These are phyloP conservation scores for Ptychobarbus kaznakovi DNA, from an alignment of 2,797 vertebrate genomes.

Conservation along the genomic window DNA sequence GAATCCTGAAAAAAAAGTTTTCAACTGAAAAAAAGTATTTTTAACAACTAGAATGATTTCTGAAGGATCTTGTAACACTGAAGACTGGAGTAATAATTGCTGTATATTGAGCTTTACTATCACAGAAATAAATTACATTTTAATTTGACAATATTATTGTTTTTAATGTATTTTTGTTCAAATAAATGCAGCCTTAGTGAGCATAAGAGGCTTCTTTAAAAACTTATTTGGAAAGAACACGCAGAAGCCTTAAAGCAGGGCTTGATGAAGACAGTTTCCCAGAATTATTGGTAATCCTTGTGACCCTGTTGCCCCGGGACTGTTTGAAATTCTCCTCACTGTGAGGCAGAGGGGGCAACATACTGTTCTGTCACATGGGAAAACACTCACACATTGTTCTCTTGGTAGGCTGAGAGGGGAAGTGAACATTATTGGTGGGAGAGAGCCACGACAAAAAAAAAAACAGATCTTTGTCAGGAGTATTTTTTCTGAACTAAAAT, in stretches of 20 bases:
- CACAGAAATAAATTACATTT: background rate
- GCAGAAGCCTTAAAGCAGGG: constrained; percentile 6
- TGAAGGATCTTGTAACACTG: background rate
- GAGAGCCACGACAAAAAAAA: constrained; percentile 61
- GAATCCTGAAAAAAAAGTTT: no score
- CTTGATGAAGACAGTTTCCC: constrained; percentile 6
- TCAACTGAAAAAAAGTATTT: background rate
- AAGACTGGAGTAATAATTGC: background rate
- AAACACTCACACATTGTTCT: constrained; percentile 62
- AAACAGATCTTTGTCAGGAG: background rate
- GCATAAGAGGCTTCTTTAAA: background rate
- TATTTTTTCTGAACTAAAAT: background rate
- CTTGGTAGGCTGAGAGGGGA: constrained; percentile 36
- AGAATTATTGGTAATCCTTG: constrained; percentile 45
- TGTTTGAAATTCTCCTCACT: constrained; percentile 65
- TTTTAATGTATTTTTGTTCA: background rate
- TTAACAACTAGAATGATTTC: background rate
- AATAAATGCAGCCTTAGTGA: background rate
- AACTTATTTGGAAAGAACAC: background rate
- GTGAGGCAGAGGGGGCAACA: constrained; percentile 47
- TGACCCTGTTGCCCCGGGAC: constrained; percentile 48
- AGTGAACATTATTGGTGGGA: constrained; percentile 61
- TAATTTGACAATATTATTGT: no score
- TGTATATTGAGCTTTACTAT: background rate
- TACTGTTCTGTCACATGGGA: constrained; percentile 53